Conservation (phyloP, 1,140 invertebrate species). For the Ruditapes philippinarum region DNA sequence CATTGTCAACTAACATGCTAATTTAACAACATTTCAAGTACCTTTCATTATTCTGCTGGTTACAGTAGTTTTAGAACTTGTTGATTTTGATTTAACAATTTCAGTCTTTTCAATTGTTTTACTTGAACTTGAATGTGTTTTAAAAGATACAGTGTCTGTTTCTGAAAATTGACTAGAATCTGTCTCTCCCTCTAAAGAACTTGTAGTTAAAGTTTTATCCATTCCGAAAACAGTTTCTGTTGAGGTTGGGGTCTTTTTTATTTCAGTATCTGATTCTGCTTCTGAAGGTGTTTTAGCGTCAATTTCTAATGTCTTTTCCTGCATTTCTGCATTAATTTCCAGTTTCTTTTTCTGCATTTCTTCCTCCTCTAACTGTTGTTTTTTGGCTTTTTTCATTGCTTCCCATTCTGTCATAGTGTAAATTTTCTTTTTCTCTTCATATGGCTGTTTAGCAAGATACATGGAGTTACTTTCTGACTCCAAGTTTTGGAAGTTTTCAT, state of each 20-base stretch:
- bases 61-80: not conserved
- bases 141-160: not conserved
- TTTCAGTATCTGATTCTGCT: not conserved
- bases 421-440: constrained; percentile 83
- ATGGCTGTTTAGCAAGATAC: constrained; percentile 76
- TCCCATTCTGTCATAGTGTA: constrained; percentile 85
- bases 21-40: constrained; percentile 44
- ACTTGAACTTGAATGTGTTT: not conserved
- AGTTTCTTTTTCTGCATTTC: constrained; percentile 7
- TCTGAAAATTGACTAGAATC: constrained; percentile 37
- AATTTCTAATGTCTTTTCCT: not conserved
- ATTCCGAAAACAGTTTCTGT: not conserved
- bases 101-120: constrained; percentile 31
- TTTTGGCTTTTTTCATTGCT: constrained; percentile 76
- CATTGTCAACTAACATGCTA: constrained; percentile 6
- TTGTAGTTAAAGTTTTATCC: constrained; percentile 40
- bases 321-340: not conserved
- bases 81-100: constrained; percentile 16
- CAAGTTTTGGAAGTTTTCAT: constrained; percentile 57
- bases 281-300: not conserved
- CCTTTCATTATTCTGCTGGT: constrained; percentile 39
- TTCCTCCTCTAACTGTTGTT: not conserved
- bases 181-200: constrained; percentile 56
- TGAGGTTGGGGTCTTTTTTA: not conserved
- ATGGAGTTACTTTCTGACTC: constrained; percentile 65